Evolutionary conservation across 23 tunicate genomes (phyloP).

Genomic region (Halocynthia aurantium): DNA sequence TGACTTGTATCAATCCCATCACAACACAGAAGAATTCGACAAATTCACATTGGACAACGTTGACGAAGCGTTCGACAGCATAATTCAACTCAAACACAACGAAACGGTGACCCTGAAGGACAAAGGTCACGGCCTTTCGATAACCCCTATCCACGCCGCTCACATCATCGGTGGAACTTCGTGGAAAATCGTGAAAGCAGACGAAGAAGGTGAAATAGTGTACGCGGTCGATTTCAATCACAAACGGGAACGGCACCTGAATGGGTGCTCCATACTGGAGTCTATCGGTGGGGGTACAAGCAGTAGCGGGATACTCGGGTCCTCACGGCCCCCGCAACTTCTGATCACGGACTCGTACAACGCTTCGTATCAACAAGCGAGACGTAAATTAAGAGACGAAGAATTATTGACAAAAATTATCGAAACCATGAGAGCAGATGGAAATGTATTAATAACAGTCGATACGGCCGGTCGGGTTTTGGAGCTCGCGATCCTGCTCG

Average conservation of each 20-base stretch:
- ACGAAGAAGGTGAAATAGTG: slow-evolving; percentile 93
- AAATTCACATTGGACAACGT: slow-evolving; percentile 89
- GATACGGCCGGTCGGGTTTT: slow-evolving; percentile 98
- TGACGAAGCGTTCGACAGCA: slow-evolving; percentile 81
- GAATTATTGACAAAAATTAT: slow-evolving; percentile 70
- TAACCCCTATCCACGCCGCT: slow-evolving; percentile 95
- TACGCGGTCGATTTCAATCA: slow-evolving; percentile 97
- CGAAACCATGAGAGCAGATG: slow-evolving; percentile 78
- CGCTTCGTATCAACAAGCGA: slow-evolving; percentile 72
- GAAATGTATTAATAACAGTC: slow-evolving; percentile 87
- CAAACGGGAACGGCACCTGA: slow-evolving; percentile 85
- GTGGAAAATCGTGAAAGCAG: slow-evolving; percentile 94
- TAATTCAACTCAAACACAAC: slow-evolving; percentile 87
- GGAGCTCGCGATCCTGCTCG: slow-evolving; percentile 92
- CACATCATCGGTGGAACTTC: slow-evolving; percentile 97
- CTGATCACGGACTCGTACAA: slow-evolving; percentile 92
- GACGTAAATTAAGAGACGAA: slow-evolving; percentile 76
- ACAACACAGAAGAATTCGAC: slow-evolving; percentile 73
- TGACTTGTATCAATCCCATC: slow-evolving; percentile 78
- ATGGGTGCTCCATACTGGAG: slow-evolving; percentile 37
- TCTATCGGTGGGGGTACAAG: not conserved
- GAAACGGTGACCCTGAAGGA: slow-evolving; percentile 72
- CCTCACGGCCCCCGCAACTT: slow-evolving; percentile 76
- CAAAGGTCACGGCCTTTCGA: slow-evolving; percentile 82
- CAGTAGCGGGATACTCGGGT: slow-evolving; percentile 35